These are phyloP conservation scores for Ancistrus triradiatus DNA, from an alignment of 2,113 vertebrate species.

Conservation along the genomic window DNA sequence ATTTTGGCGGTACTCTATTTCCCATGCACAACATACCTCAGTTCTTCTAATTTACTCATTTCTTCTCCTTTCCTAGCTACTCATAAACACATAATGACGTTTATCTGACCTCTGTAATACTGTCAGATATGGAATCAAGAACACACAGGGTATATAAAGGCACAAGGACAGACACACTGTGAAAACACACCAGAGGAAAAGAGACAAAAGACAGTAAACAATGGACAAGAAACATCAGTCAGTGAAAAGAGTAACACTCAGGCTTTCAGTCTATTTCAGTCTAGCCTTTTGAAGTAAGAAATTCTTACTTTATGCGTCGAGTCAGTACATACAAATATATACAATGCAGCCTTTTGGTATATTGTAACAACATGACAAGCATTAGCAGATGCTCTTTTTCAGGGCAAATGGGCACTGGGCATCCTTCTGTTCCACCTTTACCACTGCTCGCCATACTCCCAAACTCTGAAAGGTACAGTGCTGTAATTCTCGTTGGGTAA, in stretches of 20 bases:
- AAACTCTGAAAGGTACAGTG: too few relatives aligned
- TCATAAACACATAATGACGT: slow-evolving; percentile 38
- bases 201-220: slow-evolving; percentile 20
- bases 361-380: too few relatives aligned
- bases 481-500: too few relatives aligned
- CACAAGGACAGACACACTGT: slow-evolving; percentile 29
- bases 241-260: background rate
- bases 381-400: too few relatives aligned
- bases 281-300: too few relatives aligned
- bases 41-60: slow-evolving; percentile 34
- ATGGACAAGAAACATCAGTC: slow-evolving; percentile 2
- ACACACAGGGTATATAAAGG: slow-evolving; percentile 22
- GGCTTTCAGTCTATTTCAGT: background rate
- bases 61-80: background rate
- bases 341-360: too few relatives aligned
- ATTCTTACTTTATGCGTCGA: too few relatives aligned
- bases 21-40: slow-evolving; percentile 40
- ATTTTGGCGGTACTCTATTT: slow-evolving; percentile 12
- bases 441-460: too few relatives aligned
- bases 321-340: too few relatives aligned
- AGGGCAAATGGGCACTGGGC: too few relatives aligned
- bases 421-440: too few relatives aligned
- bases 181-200: slow-evolving; percentile 23
- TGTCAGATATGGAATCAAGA: slow-evolving; percentile 37
- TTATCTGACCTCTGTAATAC: slow-evolving; percentile 55